These are phyloP conservation scores for Panthera tigris DNA, from an alignment of 2,113 vertebrate genomes.

Conservation along the genomic window DNA sequence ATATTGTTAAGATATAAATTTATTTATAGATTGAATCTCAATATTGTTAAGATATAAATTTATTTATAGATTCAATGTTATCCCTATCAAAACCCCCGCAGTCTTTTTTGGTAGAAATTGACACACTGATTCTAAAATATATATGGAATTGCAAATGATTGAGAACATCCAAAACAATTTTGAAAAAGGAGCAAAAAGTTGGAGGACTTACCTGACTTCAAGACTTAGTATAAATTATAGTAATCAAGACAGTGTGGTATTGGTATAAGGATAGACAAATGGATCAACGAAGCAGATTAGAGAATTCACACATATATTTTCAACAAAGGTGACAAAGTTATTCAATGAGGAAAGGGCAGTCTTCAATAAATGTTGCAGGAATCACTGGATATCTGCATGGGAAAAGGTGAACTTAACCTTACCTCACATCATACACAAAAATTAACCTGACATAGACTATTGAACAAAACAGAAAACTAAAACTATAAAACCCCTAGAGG, in stretches of 20 bases:
- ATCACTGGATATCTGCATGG: background rate
- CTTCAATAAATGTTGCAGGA: background rate
- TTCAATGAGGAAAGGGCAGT: background rate
- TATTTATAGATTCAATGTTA: background rate
- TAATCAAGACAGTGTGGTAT: background rate
- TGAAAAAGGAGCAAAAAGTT: background rate
- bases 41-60: background rate
- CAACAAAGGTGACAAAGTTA: background rate
- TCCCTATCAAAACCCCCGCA: background rate
- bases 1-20: background rate
- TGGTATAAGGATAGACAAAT: background rate
- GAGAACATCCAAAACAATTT: background rate
- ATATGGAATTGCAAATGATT: background rate
- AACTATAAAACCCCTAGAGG: background rate
- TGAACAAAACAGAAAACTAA: background rate
- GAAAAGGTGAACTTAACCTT: background rate
- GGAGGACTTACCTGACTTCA: background rate
- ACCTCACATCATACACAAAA: background rate
- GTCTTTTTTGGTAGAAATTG: background rate
- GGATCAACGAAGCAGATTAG: background rate
- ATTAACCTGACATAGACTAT: slow-evolving; percentile 1
- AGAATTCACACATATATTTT: background rate
- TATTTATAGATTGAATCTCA: slow-evolving; percentile 29
- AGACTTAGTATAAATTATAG: background rate
- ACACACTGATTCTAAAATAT: slow-evolving; percentile 1